Percentiles rank a stretch among this genome's conserved stretches.
Conservation (phyloP, 2,113 vertebrate genomes). For the Pleuronectes platessa region DNA sequence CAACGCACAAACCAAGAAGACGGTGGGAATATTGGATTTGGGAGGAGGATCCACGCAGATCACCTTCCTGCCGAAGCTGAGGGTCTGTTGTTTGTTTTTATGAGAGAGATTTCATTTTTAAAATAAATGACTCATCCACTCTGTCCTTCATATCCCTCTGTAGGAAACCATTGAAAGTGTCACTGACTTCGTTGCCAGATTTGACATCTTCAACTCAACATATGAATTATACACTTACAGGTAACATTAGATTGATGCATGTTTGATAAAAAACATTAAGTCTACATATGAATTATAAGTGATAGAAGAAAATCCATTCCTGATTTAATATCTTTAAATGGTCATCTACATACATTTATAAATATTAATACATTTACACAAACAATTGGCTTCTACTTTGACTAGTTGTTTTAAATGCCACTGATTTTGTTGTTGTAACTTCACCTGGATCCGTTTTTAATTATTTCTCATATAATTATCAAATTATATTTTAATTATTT, state of each 20-base stretch:
- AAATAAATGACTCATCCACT: background rate
- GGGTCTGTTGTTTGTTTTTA: constrained; percentile 79
- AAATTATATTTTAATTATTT: too few relatives aligned
- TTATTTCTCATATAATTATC: background rate
- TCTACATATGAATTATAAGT: background rate
- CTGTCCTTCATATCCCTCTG: constrained; percentile 1
- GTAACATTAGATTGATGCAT: constrained; percentile 68
- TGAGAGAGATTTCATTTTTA: background rate
- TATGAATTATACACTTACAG: constrained; percentile 94
- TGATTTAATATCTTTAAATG: background rate
- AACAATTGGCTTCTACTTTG: too few relatives aligned
- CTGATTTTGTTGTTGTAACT: constrained; percentile 1
- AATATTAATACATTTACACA: background rate
- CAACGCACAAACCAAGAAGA: constrained; percentile 79
- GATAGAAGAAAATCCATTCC: background rate
- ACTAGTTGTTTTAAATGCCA: too few relatives aligned
- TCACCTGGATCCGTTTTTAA: constrained; percentile 12
- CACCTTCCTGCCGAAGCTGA: constrained; percentile 90
- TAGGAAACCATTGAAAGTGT: constrained; percentile 88
- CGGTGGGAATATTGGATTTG: constrained; percentile 92
- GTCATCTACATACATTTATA: background rate
- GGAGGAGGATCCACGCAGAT: constrained; percentile 98
- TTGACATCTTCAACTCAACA: constrained; percentile 92
- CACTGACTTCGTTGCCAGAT: constrained; percentile 86
- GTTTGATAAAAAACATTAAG: background rate